Conservation (phyloP, 2,797 vertebrate genomes). For the Spinus pinus region DNA sequence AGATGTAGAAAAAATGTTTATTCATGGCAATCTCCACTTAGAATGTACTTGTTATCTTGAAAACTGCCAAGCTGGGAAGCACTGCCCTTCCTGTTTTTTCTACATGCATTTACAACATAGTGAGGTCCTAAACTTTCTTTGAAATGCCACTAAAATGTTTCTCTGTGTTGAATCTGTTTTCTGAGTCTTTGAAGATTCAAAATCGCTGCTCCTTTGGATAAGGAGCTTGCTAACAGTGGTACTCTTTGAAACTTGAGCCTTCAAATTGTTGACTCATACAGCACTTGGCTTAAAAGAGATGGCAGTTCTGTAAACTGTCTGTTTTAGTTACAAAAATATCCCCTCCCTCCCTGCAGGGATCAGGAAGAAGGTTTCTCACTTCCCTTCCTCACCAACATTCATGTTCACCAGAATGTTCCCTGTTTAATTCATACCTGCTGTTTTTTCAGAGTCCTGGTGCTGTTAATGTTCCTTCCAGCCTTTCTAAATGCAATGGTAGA, state of each 20-base stretch:
- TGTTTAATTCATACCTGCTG: not conserved
- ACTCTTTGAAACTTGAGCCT: not conserved
- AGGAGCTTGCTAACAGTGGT: not conserved
- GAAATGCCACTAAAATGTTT: not conserved
- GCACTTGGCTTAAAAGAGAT: not conserved
- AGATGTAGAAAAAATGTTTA: not conserved
- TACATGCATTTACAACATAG: not conserved
- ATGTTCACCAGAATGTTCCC: not conserved
- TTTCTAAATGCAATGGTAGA: not conserved
- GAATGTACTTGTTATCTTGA: not conserved
- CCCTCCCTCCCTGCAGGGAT: not conserved
- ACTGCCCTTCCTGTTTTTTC: not conserved
- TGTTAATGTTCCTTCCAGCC: not conserved
- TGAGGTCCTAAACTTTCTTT: not conserved
- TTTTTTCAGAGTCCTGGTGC: not conserved
- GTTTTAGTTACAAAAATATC: not conserved
- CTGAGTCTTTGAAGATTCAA: not conserved
- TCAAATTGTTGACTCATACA: not conserved
- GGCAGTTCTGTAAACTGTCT: not conserved
- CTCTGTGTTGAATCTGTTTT: not conserved
- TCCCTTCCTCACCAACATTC: not conserved
- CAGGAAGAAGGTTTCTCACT: not conserved
- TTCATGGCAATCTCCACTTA: not conserved
- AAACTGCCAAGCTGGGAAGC: not conserved
- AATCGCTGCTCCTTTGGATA: not conserved